Base-by-base conservation (phyloP, 2,888 invertebrate genomes). In the Megastigmus dorsalis region DNA sequence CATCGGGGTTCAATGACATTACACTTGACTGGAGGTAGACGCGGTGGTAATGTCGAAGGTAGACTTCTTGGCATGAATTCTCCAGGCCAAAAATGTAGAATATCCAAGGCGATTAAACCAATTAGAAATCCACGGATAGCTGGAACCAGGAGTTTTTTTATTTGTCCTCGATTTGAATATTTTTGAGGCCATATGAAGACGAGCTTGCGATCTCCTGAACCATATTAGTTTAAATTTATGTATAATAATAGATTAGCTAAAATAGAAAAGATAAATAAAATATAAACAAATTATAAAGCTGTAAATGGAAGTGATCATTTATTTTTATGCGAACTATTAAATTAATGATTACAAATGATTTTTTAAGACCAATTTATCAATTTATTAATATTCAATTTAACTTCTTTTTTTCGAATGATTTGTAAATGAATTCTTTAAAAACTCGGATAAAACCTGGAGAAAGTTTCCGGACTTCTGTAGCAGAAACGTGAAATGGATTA, bases 181-280 rank as follows among this genome's bases (percentile, higher is more conserved):
- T 84, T 83, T 55, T 84, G 85, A 0, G 86, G 86, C 86, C 86
- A 86, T 41, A 86, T 79, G 38, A 87, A 86, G 33, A 86, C 82
- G 7, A 85, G 68, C 77, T 82, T 81, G 10, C 85, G 83, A 43
- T 81, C 82, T 70, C 82, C 85, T 86, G 48, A 59, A 57, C 15
- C 3, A 36, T 41, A 4, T 23, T 30, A 9, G 6, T 2, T 30
- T 45, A 23, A 13, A 26, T 66, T 67, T 38, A 52, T 23, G 6
- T 38, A 55, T 55, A 9, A 18, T 36, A 13, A 23, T 26, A 5
- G 7, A 41, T 41, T 5, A 41, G 13, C 41, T 10, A 6, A 38
- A 10, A 2, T 38, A 10, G 5, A 10, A 4, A 4, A 23, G 48
- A 48, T 33, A 18, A 52, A 15, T 26, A 1, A 26, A 6, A 15